Evolutionary conservation across 2,113 vertebrate species (phyloP), one percentile per base, ranked within the genome.

Genomic region (Lepus timidus): DNA sequence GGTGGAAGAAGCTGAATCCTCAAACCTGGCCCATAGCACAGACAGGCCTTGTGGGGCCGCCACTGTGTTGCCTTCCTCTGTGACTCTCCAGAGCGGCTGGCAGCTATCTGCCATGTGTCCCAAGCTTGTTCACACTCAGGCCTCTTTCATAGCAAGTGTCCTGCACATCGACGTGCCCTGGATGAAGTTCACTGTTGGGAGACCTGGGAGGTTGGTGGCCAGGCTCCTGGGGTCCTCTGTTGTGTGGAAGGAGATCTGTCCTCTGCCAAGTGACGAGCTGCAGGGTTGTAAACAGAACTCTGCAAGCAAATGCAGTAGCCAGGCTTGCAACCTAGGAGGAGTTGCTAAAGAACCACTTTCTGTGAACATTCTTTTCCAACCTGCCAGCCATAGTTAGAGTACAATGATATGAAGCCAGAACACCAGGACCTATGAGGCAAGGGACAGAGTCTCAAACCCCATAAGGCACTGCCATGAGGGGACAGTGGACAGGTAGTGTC

Each of bases 51-150:
- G 14, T 12, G 6, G 51, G 0, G 12, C 39, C 19, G 36, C 62
- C 3, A 1, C 12, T 31, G 0, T n/a, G 11, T 33, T 52, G 8
- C 58, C 19, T 8, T 31, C 62, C 0, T 1, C 1, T 65, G 13
- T 23, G 67, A 49, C 4, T 55, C 51, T 74, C 3, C 8, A 23
- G 23, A 33, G 81, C n/a, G 19, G 1, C 7, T 1, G 4, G 11
- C 58, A 27, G 0, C 29, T 58, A 2, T 52, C 39, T 16, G 31
- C 58, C 11, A 2, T 29, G n/a, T 49, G 75, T 80, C 91, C 80
- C 78, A 61, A 12, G 64, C 55, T 79, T 51, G 11, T 52, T 61
- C 79, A 49, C 10, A 31, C 64, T 73, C 51, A 49, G 49, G n/a
- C 23, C 31, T 70, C 61, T 70, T 80, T 17, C 17, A 31, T 13